These are phyloP conservation scores for Progne subis DNA, from an alignment of 2,113 vertebrate species.

Conservation along the genomic window DNA sequence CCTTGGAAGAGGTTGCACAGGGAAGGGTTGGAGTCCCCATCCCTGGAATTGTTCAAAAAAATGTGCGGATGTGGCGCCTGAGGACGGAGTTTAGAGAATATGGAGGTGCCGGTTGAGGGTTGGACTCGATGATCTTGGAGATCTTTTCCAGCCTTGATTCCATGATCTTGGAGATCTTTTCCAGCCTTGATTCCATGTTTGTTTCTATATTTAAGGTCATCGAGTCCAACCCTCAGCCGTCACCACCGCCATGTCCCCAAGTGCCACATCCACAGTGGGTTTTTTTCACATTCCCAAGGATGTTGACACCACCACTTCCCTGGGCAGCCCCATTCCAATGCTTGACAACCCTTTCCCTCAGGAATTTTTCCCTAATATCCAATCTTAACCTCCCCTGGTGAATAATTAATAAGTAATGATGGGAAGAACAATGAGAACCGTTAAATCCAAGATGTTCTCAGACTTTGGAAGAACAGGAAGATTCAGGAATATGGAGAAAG, in stretches of 20 bases:
- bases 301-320: background rate
- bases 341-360: background rate
- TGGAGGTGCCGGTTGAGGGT: background rate
- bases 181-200: background rate
- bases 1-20: background rate
- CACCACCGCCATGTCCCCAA: background rate
- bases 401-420: background rate
- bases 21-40: background rate
- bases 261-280: background rate
- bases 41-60: background rate
- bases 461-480: background rate
- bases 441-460: rapidly evolving
- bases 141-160: background rate
- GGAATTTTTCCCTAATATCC: background rate
- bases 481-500: background rate
- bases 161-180: background rate
- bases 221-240: background rate
- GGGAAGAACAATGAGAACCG: background rate
- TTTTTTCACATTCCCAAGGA: background rate
- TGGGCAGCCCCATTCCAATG: rapidly evolving
- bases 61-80: too few species aligned
- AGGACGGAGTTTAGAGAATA: background rate
- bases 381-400: background rate
- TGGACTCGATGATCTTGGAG: background rate
- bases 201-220: background rate